A percentile compares a stretch with the other conserved stretches of the same genome.
Conservation (phyloP, 2,113 vertebrate species). For the Myiozetetes cayanensis region DNA sequence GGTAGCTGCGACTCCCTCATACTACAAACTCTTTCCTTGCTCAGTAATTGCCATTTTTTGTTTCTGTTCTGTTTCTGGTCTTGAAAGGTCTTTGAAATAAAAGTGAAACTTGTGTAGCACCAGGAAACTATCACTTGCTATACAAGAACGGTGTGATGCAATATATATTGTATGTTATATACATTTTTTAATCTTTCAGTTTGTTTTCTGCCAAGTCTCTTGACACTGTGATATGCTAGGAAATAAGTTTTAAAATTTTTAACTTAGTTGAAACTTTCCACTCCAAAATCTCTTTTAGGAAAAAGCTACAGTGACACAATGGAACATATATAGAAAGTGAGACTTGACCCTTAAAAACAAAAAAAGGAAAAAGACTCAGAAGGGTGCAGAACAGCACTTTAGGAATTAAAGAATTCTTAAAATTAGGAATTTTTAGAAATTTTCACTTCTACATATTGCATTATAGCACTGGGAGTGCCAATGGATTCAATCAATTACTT, state of each 20-base stretch:
- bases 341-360: not conserved
- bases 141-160: not conserved
- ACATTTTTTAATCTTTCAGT: slow-evolving; percentile 7
- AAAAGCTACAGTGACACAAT: not conserved
- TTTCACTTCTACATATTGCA: not conserved
- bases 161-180: not conserved
- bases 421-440: not conserved
- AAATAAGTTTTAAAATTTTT: slow-evolving; percentile 47
- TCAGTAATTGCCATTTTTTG: not conserved
- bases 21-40: not conserved
- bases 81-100: not conserved
- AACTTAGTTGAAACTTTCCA: slow-evolving; percentile 19
- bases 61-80: not conserved
- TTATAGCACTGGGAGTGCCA: slow-evolving; percentile 16
- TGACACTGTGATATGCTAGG: not conserved
- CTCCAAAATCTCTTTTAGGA: slow-evolving; percentile 34
- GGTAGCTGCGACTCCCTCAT: not conserved
- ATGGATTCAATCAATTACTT: slow-evolving; percentile 37
- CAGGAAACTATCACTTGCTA: not conserved
- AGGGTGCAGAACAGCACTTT: not conserved
- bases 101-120: not conserved
- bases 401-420: not conserved
- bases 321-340: not conserved
- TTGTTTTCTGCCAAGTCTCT: slow-evolving; percentile 8
- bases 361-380: not conserved